phyloP scores from a whole-genome alignment of 2,888 invertebrate genomes.

The Aproaerema taeniolella region DNA sequence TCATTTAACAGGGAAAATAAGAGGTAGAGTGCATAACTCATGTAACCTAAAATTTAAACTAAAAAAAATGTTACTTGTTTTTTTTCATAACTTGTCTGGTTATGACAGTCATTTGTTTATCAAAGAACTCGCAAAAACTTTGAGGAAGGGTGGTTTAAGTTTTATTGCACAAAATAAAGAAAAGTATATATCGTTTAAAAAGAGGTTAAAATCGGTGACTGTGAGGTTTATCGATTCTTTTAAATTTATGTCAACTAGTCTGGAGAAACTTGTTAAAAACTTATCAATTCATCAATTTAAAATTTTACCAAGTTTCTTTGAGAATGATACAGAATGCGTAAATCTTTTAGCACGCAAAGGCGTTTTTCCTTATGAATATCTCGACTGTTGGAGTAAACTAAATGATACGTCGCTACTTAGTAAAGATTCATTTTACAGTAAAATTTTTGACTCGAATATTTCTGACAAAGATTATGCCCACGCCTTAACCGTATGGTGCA shows the following conservation, averaged over 20 bases:
- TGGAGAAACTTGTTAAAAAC: slow-evolving; percentile 12
- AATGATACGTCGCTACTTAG: slow-evolving; percentile 8
- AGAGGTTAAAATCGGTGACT: not conserved
- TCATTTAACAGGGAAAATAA: slow-evolving; percentile 7
- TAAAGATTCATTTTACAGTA: slow-evolving; percentile 14
- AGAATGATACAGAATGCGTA: too few relatives aligned
- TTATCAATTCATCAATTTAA: slow-evolving; percentile 11
- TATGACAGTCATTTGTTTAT: slow-evolving; percentile 14
- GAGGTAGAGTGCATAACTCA: slow-evolving; percentile 5
- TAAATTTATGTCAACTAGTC: slow-evolving; percentile 5
- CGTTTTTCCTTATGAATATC: slow-evolving; percentile 16
- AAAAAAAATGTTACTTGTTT: slow-evolving; percentile 1
- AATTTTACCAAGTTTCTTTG: not conserved
- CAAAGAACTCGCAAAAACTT: not conserved
- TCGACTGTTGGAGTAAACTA: slow-evolving; percentile 6
- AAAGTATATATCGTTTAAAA: slow-evolving; percentile 10
- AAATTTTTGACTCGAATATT: slow-evolving; percentile 5
- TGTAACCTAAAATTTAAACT: slow-evolving; percentile 8
- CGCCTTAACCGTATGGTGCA: slow-evolving; percentile 14
- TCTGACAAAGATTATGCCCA: slow-evolving; percentile 11
- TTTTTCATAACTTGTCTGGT: slow-evolving; percentile 12
- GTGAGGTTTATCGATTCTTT: slow-evolving; percentile 6
- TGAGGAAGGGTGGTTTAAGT: not conserved
- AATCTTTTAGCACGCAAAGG: slow-evolving; percentile 12
- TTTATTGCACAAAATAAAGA: slow-evolving; percentile 8